Evolutionary conservation across 1,140 invertebrate species (phyloP), one percentile per base, ranked within the genome.

Genomic region (Holcopasites calliopsidis): DNA sequence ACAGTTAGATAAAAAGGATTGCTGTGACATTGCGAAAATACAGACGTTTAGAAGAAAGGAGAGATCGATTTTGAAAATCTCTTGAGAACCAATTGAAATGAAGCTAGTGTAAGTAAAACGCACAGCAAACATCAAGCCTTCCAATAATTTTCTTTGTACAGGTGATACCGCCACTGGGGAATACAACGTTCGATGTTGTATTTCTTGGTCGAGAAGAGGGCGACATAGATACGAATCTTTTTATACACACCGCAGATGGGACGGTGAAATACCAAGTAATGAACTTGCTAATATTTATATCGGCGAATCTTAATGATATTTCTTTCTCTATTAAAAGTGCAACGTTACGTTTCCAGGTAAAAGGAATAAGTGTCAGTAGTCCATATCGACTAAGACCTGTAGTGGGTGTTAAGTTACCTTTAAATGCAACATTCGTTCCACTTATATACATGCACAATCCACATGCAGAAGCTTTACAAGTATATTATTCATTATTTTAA

Each of bases 401-500:
- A 86, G 94, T 98, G 64, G 97, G 96, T 64, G 95, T 98, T 54
- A 95, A 95, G 89, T 94, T 99, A 91, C 98, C 98, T 68, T 92
- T 97, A 82, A 99, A 99, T 93, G 96, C 97, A 75, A 96, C 95
- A 78, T 97, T 98, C 91, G 95, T 96, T 82, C 96, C 97, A 66
- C 91, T 97, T 84, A 97, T 99, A 86, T 94, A 96, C 83, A 95
- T 99, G 92, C 96, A 98, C 92, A 99, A 99, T 94, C 98, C 98
- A 84, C 96, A 97, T 90, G 93, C 94, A 84, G 93, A 95, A 82
- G 93, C 95, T 69, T 93, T 99, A 88, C 97, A 98, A 94, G 97
- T 97, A 92, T 16, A 61, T 65, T 60, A 64, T 81, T 47, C 28
- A 75, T 28, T 18, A 31, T 78, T 64, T 2, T 44, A n/a, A n/a